Base-by-base conservation (phyloP, 2,797 vertebrate genomes). In the Pampus argenteus region DNA sequence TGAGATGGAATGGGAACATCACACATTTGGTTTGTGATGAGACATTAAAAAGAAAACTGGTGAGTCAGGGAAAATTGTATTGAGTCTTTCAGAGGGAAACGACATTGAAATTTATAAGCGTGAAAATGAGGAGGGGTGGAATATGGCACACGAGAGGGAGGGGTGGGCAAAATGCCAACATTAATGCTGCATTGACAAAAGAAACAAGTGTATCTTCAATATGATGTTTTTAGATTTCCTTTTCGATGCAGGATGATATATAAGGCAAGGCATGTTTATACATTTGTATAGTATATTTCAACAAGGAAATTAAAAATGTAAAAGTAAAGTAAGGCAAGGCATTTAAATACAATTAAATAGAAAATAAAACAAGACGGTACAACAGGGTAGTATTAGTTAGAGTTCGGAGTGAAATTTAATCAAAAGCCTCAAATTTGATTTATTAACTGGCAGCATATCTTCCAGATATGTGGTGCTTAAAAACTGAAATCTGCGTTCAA, bases 31-130 rank as follows among this genome's bases (percentile, higher is more conserved):
- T 51, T 76, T 65, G 73, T 50, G 69, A 79, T 74, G 76, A 76
- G 66, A 71, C 71, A 78, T 75, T 82, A 84, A 82, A 86, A 81
- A 44, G 60, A 62, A 81, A 85, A 80, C 25, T 70, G 79, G 58
- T 47, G 84, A 82, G 84, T 86, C 81, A 83, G 83, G 78, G 44
- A 47, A 85, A 76, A 79, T 57, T 63, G 60, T 60, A 78, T 76
- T 64, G 67, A 82, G 75, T 83, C 72, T 87, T 82, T 81, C 66
- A 80, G 63, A 64, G 80, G 71, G 72, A 73, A 80, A 78, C 29
- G 25, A 58, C 77, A 81, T 54, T 86, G 83, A 85, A 79, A 88
- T 88, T 86, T 82, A 82, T 75, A 83, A 79, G 85, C 74, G 42
- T 87, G 78, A 83, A 83, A 82, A 84, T 42, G 63, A 78, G 66